Percentiles rank a stretch among this genome's conserved stretches.
These are phyloP conservation scores for Drosophila albomicans DNA, from an alignment of 1,140 invertebrate species.

Conservation along the genomic window DNA sequence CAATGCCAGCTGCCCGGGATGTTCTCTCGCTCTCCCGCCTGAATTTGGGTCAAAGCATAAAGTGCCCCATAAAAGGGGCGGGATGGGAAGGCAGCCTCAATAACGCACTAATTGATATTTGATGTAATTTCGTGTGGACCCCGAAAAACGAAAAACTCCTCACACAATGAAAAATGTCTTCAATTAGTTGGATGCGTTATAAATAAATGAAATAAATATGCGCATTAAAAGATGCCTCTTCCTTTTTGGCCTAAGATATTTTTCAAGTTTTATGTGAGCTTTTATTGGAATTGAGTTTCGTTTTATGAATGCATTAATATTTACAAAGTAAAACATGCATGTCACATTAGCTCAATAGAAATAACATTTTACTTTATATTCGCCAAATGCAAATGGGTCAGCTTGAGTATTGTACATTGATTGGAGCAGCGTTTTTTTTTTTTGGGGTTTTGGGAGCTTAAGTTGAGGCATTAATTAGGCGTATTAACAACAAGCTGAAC, in stretches of 20 bases:
- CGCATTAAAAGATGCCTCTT: conserved; percentile 24
- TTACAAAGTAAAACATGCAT: background rate
- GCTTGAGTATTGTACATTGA: conserved; percentile 29
- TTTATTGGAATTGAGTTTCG: conserved; percentile 39
- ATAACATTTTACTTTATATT: conserved; percentile 5
- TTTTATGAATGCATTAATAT: conserved; percentile 48
- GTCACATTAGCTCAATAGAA: conserved; percentile 8
- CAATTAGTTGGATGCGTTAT: conserved; percentile 33
- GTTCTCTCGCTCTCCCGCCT: conserved; percentile 14
- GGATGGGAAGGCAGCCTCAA: conserved; percentile 11
- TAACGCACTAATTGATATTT: conserved; percentile 73
- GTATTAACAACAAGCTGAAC: conserved; percentile 64
- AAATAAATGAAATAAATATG: conserved; percentile 47
- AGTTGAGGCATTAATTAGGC: conserved; percentile 70
- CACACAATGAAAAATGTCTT: conserved; percentile 53
- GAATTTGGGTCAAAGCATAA: conserved; percentile 63
- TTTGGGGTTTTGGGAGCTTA: background rate
- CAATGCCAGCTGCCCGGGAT: conserved; percentile 47
- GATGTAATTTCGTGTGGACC: conserved; percentile 59
- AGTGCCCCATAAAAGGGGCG: conserved; percentile 56
- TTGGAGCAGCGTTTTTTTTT: conserved; percentile 29
- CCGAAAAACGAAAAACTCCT: conserved; percentile 7
- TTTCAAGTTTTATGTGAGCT: conserved; percentile 58
- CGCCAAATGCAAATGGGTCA: conserved; percentile 8
- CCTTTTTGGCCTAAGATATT: conserved; percentile 37